phyloP scores from a whole-genome alignment of 1,140 invertebrate species.

The Zaprionus vittiger region DNA sequence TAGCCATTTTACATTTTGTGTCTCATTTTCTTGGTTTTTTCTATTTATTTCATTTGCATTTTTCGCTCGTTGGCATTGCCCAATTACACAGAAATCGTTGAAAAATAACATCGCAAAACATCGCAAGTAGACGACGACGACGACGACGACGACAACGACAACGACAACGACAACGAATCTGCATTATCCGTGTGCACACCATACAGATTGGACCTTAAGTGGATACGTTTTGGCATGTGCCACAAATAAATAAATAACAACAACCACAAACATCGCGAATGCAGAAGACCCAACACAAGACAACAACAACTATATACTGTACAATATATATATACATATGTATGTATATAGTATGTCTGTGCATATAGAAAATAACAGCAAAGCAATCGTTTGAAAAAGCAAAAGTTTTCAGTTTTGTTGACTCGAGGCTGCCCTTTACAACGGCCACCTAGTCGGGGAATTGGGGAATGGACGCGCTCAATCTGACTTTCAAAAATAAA shows the following conservation, averaged over 20 bases:
- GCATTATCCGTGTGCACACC: slow-evolving; percentile 43
- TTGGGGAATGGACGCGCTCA: slow-evolving; percentile 17
- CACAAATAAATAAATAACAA: slow-evolving; percentile 26
- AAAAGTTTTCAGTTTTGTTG: slow-evolving; percentile 34
- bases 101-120: slow-evolving; percentile 11
- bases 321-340: neutral
- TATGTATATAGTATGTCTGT: neutral
- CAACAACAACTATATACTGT: slow-evolving; percentile 5
- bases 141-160: no score
- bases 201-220: slow-evolving; percentile 48
- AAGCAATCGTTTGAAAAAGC: slow-evolving; percentile 18
- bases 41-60: neutral
- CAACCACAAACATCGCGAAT: neutral
- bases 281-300: slow-evolving; percentile 4
- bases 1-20: slow-evolving; percentile 31
- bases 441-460: slow-evolving; percentile 6
- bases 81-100: slow-evolving; percentile 34
- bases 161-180: slow-evolving; percentile 5
- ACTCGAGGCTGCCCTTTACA: slow-evolving; percentile 39
- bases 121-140: neutral
- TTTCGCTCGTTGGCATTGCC: slow-evolving; percentile 28
- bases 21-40: slow-evolving; percentile 1
- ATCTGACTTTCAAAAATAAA: slow-evolving; percentile 38
- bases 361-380: slow-evolving; percentile 16
- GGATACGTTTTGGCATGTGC: slow-evolving; percentile 51